Evolutionary conservation across 2,888 invertebrate genomes (phyloP).

Genomic region (Rotaria socialis): DNA sequence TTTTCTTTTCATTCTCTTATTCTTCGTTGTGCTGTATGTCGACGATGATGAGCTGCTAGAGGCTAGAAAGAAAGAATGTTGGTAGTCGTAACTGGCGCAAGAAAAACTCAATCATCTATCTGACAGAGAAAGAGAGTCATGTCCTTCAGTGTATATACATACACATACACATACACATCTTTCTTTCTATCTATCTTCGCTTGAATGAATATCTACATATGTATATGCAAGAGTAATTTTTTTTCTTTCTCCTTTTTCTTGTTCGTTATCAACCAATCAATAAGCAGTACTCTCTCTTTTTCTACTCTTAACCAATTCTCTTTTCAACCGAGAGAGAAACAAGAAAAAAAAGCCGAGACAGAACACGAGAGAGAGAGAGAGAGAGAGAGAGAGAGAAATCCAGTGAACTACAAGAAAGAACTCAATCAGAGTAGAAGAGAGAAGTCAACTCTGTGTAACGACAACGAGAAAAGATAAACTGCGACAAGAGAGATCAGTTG

Average conservation of each 20-base stretch:
- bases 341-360: background rate
- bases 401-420: conserved; percentile 18
- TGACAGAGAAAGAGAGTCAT: background rate
- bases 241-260: background rate
- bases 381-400: background rate
- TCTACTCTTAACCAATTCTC: conserved; percentile 16
- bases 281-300: conserved; percentile 9
- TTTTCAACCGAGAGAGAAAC: conserved; percentile 14
- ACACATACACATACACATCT: too few species aligned
- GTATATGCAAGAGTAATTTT: background rate
- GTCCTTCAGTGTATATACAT: conserved; percentile 4
- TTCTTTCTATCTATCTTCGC: conserved; percentile 6
- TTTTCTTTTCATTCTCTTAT: background rate
- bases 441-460: conserved; percentile 14
- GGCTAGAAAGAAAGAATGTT: background rate
- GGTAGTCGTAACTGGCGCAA: conserved; percentile 14
- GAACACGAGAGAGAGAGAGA: too few species aligned
- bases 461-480: conserved; percentile 26
- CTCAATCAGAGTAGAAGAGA: conserved; percentile 32
- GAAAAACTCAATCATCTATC: conserved; percentile 32
- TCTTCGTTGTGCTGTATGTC: background rate
- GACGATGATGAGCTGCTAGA: conserved; percentile 11
- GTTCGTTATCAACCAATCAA: conserved; percentile 1
- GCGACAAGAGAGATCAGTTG: background rate
- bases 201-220: conserved; percentile 11